A percentile compares a stretch with the other conserved stretches of the same genome.
Evolutionary conservation across 1,140 invertebrate genomes (phyloP).

Genomic region (Pachyrhynchus sulphureomaculatus): DNA sequence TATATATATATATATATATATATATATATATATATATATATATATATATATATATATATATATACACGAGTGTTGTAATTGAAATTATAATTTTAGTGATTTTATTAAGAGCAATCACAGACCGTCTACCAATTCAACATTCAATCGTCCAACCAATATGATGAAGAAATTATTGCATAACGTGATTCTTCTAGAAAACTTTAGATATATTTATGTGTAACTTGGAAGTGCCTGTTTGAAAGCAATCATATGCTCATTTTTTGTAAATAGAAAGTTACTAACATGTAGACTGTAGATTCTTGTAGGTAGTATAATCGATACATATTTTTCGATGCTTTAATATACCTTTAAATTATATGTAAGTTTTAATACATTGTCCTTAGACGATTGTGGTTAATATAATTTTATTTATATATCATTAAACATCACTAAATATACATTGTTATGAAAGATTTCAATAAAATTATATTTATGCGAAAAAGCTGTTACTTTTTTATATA

Average conservation of each 20-base stretch:
- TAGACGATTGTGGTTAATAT: conserved; percentile 8
- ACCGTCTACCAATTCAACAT: no score
- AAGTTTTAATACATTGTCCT: conserved; percentile 20
- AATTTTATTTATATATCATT: conserved; percentile 16
- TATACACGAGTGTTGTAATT: no score
- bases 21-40: no score
- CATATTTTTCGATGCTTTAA: conserved; percentile 25
- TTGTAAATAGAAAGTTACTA: conserved; percentile 19
- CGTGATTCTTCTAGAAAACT: neutral
- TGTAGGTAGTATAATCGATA: conserved; percentile 10
- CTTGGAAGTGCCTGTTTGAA: conserved; percentile 14
- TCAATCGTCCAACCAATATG: no score
- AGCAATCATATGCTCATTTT: conserved; percentile 13
- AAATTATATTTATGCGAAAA: conserved; percentile 13
- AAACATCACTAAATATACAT: conserved; percentile 16
- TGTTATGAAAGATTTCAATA: conserved; percentile 16
- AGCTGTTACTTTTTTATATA: no score
- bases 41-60: no score
- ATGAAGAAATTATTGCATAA: no score
- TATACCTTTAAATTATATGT: conserved; percentile 22
- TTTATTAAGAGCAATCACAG: no score
- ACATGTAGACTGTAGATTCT: conserved; percentile 7
- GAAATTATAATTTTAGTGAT: no score
- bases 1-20: no score
- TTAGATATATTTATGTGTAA: neutral